Percentiles rank a stretch among this genome's conserved stretches.
Evolutionary conservation across 1,140 invertebrate species (phyloP).

Genomic region (Patella vulgata): DNA sequence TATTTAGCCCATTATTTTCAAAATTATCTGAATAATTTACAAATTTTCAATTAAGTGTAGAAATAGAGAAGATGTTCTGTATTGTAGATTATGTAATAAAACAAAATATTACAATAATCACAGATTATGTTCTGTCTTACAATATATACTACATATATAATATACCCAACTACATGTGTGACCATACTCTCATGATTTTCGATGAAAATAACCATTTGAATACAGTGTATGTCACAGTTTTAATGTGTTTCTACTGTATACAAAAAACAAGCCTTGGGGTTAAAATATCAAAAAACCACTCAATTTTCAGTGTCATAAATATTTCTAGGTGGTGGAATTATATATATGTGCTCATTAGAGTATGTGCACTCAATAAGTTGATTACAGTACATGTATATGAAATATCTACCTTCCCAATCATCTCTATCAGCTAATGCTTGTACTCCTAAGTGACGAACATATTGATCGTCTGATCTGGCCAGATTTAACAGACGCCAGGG

Average conservation of each 20-base stretch:
- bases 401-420: conserved; percentile 36
- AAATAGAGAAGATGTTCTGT: background rate
- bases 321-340: background rate
- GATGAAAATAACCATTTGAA: no score
- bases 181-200: no score
- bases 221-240: background rate
- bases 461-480: conserved; percentile 25
- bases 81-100: no score
- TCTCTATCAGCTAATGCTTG: conserved; percentile 24
- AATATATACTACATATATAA: no score
- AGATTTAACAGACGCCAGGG: conserved; percentile 36
- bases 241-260: background rate
- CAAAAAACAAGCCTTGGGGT: background rate
- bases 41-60: background rate
- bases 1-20: background rate
- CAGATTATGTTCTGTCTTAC: no score
- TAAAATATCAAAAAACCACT: background rate
- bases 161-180: no score
- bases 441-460: conserved; percentile 30
- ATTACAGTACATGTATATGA: background rate
- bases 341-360: no score
- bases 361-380: background rate
- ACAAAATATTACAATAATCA: no score
- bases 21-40: background rate
- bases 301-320: background rate